These are phyloP conservation scores for Phenganax marumi DNA, from an alignment of 92 coral and sea anemone genomes.

Conservation along the genomic window DNA sequence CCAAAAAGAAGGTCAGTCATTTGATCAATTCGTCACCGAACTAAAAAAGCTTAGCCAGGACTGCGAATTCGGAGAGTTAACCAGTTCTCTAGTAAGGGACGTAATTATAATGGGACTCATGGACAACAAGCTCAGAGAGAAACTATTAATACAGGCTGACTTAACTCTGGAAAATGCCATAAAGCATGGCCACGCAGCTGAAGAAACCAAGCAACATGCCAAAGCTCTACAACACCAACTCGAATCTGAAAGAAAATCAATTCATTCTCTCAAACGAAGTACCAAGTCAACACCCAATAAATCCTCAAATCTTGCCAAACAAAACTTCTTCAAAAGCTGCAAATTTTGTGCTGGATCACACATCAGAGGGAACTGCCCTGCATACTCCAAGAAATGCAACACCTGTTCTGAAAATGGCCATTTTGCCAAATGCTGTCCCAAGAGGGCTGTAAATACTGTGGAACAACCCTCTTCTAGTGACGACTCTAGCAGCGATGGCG, in stretches of 20 bases:
- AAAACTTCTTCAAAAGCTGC: neutral
- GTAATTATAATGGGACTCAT: slow-evolving; percentile 20
- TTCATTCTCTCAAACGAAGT: slow-evolving; percentile 9
- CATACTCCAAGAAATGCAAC: slow-evolving; percentile 3
- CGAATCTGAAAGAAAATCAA: neutral
- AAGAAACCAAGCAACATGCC: slow-evolving; percentile 27
- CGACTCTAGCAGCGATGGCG: neutral
- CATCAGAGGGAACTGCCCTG: slow-evolving; percentile 12
- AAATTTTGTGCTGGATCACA: slow-evolving; percentile 8
- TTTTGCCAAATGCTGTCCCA: slow-evolving; percentile 16
- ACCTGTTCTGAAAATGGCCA: neutral
- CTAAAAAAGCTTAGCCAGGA: neutral
- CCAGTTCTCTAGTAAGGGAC: slow-evolving; percentile 13
- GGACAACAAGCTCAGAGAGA: slow-evolving; percentile 9
- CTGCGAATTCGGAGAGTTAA: slow-evolving; percentile 20
- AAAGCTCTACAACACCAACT: neutral
- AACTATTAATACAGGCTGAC: neutral
- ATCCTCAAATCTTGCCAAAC: slow-evolving; percentile 1
- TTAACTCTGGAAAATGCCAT: slow-evolving; percentile 10
- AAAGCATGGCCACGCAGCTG: slow-evolving; percentile 11
- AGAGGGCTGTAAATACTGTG: neutral
- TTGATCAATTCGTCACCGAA: slow-evolving; percentile 48
- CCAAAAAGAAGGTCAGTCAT: slow-evolving; percentile 48
- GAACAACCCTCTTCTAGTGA: neutral
- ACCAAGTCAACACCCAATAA: neutral